Percentiles rank a stretch among this genome's conserved stretches.
Evolutionary conservation across 2,113 vertebrate species (phyloP).

Genomic region (Numida meleagris): DNA sequence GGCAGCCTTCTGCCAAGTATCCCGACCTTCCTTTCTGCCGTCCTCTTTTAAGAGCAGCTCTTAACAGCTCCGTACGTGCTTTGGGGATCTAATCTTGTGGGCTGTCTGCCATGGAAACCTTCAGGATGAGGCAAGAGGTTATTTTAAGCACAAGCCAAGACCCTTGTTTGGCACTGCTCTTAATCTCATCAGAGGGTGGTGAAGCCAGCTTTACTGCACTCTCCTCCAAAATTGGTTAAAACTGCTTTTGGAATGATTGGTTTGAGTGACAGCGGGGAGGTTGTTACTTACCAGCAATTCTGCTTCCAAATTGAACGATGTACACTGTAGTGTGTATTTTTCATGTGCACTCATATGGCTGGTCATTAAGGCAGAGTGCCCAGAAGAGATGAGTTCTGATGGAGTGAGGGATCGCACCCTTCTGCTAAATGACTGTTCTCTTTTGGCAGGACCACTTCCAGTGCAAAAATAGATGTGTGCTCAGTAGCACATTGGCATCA

Average conservation of each 20-base stretch:
- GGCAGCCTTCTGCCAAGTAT: background rate
- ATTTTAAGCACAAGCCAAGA: background rate
- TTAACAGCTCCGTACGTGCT: background rate
- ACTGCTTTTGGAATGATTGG: background rate
- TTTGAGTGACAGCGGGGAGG: background rate
- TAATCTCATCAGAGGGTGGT: background rate
- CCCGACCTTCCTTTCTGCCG: background rate
- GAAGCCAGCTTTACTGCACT: background rate
- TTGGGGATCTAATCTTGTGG: background rate
- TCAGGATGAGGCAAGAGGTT: background rate
- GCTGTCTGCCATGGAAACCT: background rate
- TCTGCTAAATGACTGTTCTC: background rate
- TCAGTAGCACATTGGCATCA: background rate
- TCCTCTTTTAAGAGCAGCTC: background rate
- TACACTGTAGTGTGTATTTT: fast-evolving
- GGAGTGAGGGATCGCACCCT: background rate
- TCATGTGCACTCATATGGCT: background rate
- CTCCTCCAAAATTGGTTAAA: background rate
- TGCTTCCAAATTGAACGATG: background rate
- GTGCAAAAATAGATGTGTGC: background rate
- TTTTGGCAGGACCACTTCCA: background rate
- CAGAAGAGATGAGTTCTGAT: background rate
- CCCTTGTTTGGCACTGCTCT: background rate
- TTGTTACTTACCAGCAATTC: background rate
- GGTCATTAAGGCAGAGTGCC: background rate